Percentiles rank a stretch among this genome's conserved stretches.
Evolutionary conservation across 2,888 invertebrate genomes (phyloP).

Genomic region (Drosophila cognata): DNA sequence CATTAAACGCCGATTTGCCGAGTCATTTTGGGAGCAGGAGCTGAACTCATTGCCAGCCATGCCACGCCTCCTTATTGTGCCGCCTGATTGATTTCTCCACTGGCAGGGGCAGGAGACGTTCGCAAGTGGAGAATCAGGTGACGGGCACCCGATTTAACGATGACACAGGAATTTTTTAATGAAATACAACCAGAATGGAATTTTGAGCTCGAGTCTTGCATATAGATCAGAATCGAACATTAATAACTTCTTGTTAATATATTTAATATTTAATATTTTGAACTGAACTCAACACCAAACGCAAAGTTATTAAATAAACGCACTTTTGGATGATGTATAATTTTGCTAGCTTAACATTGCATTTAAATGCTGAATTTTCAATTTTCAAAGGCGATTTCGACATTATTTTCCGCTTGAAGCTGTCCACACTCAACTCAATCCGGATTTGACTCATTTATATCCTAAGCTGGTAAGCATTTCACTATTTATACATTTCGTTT

Average conservation of each 20-base stretch:
- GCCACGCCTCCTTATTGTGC: slow-evolving; percentile 67
- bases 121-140: slow-evolving; percentile 36
- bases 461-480: not conserved
- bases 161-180: slow-evolving; percentile 70
- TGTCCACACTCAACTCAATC: not conserved
- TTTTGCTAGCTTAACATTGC: not conserved
- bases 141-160: slow-evolving; percentile 12
- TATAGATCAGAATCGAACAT: slow-evolving; percentile 12
- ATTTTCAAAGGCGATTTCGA: not conserved
- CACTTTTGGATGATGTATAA: not conserved
- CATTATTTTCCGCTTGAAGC: not conserved
- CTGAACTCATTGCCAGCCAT: slow-evolving; percentile 36
- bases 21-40: slow-evolving; percentile 61
- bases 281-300: not conserved
- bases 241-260: not conserved
- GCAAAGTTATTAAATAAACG: not conserved
- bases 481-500: not conserved
- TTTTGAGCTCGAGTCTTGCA: slow-evolving; percentile 41
- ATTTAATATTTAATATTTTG: not conserved
- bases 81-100: slow-evolving; percentile 74
- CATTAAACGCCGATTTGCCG: slow-evolving; percentile 75
- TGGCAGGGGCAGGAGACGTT: not conserved
- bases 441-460: not conserved
- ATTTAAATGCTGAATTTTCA: not conserved
- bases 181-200: slow-evolving; percentile 59